A percentile compares a stretch with the other conserved stretches of the same genome.
phyloP scores from a whole-genome alignment of 2,113 vertebrate genomes.

The Clinocottus analis region DNA sequence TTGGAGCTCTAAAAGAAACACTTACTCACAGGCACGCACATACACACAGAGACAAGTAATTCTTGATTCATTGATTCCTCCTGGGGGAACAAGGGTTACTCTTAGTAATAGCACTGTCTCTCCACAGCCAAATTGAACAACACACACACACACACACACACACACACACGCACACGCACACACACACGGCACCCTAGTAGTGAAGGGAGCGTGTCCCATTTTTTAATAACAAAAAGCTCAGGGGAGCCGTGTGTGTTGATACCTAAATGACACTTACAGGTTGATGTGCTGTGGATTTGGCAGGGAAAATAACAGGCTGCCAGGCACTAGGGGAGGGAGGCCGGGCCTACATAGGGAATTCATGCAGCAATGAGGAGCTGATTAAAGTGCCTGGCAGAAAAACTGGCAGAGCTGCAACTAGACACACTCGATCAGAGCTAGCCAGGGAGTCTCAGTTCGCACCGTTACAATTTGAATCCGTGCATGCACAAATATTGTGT shows the following conservation, averaged over 20 bases:
- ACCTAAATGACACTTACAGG: conserved; percentile 80
- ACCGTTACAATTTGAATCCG: conserved; percentile 63
- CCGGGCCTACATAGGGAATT: conserved; percentile 59
- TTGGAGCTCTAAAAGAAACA: conserved; percentile 24
- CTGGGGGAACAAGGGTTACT: conserved; percentile 60
- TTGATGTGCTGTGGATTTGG: conserved; percentile 70
- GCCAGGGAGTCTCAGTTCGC: conserved; percentile 55
- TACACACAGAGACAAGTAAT: conserved; percentile 35
- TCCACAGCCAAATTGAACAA: conserved; percentile 62
- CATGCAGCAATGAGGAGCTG: conserved; percentile 72
- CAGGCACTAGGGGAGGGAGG: conserved; percentile 60
- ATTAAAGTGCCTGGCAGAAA: conserved; percentile 74
- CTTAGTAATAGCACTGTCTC: conserved; percentile 68
- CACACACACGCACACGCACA: neutral
- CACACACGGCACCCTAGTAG: conserved; percentile 48
- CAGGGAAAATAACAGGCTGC: conserved; percentile 67
- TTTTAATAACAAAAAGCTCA: conserved; percentile 79
- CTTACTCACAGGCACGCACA: conserved; percentile 17
- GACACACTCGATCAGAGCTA: conserved; percentile 59
- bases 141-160: conserved; percentile 50
- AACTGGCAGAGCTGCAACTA: conserved; percentile 56
- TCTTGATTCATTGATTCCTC: conserved; percentile 66
- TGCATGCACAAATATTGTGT: conserved; percentile 51
- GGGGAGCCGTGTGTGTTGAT: conserved; percentile 73
- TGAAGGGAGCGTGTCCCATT: conserved; percentile 60